A percentile compares a stretch with the other conserved stretches of the same genome.
phyloP scores from a whole-genome alignment of 2,113 vertebrate genomes.

The Amia ocellicauda region DNA sequence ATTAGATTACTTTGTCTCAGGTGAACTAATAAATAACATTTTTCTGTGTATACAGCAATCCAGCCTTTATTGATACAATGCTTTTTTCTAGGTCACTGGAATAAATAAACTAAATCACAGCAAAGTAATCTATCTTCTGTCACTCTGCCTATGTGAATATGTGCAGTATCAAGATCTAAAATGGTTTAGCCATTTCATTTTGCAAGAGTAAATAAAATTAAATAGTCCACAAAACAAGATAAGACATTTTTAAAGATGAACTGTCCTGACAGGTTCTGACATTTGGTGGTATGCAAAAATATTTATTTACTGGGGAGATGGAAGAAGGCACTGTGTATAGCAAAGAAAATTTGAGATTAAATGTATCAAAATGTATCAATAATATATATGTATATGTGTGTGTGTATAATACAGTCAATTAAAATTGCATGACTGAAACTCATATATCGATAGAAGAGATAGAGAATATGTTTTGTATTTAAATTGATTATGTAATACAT shows the following conservation, averaged over 20 bases:
- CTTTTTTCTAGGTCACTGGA: conserved; percentile 48
- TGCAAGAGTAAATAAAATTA: conserved; percentile 52
- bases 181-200: conserved; percentile 51
- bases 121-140: conserved; percentile 57
- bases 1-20: neutral
- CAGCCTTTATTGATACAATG: conserved; percentile 22
- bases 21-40: conserved; percentile 10
- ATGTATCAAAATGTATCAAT: no score
- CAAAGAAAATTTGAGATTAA: conserved; percentile 29
- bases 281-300: conserved; percentile 38
- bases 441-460: no score
- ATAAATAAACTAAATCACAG: conserved; percentile 54
- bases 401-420: no score
- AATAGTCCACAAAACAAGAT: conserved; percentile 51
- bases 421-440: no score
- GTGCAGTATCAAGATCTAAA: conserved; percentile 48
- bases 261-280: conserved; percentile 44
- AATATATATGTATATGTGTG: no score
- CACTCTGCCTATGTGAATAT: conserved; percentile 38
- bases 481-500: no score
- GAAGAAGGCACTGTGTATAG: conserved; percentile 33
- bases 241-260: conserved; percentile 51
- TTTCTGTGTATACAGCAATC: neutral
- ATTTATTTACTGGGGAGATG: conserved; percentile 31
- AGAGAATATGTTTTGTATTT: no score